Conservation (phyloP, 53 echinoderm and acorn worm genomes). For the Holothuria leucospilota region DNA sequence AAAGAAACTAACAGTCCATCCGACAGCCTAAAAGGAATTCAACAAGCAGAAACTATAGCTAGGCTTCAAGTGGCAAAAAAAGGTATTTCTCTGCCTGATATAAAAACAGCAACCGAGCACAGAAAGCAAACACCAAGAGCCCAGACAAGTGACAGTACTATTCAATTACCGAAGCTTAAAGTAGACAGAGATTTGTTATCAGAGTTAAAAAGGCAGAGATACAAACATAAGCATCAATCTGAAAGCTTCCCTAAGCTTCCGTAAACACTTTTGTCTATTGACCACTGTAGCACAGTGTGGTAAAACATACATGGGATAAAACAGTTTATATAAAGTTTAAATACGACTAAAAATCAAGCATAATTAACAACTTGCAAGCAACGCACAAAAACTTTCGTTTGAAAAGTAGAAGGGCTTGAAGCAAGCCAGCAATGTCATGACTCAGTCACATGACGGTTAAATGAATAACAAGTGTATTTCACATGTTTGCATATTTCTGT, state of each 20-base stretch:
- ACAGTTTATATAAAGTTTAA: neutral
- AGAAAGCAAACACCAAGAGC: neutral
- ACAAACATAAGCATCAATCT: conserved; percentile 61
- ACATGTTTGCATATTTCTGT: too few relatives aligned
- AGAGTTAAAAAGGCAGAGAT: conserved; percentile 72
- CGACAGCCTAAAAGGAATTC: conserved; percentile 61
- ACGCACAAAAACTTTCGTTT: too few relatives aligned
- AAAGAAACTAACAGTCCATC: neutral
- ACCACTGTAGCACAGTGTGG: neutral
- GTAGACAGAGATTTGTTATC: conserved; percentile 60
- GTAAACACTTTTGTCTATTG: neutral
- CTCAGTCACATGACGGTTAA: too few relatives aligned
- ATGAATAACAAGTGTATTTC: too few relatives aligned
- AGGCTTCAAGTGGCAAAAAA: conserved; percentile 44
- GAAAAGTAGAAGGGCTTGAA: too few relatives aligned
- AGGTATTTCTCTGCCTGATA: conserved; percentile 31
- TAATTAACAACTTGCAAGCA: too few relatives aligned
- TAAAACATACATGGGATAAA: neutral
- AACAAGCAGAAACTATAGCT: conserved; percentile 48
- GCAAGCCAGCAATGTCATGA: too few relatives aligned
- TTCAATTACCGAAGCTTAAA: conserved; percentile 60
- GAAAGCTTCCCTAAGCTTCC: conserved; percentile 70
- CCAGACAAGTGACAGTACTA: neutral
- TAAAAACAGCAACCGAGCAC: neutral
- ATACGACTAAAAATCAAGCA: too few relatives aligned